Evolutionary conservation across 2,888 invertebrate genomes (phyloP).

Genomic region (Leucoptera coffeella): DNA sequence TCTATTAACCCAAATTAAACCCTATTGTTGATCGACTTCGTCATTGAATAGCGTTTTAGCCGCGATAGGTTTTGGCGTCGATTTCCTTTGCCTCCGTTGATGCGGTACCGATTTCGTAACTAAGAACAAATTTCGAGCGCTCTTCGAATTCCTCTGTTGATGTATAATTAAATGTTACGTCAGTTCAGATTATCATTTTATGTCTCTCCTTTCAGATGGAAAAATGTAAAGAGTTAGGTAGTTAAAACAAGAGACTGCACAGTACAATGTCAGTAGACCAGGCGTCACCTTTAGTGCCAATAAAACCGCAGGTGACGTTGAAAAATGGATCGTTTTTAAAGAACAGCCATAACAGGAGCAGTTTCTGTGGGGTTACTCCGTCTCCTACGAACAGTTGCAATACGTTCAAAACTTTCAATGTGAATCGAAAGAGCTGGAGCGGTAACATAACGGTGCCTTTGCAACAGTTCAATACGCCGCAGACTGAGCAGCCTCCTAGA

Average conservation of each 20-base stretch:
- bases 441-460: slow-evolving; percentile 46
- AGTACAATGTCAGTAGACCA: slow-evolving; percentile 50
- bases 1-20: slow-evolving; percentile 32
- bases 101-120: no score
- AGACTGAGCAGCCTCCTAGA: slow-evolving; percentile 28
- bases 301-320: slow-evolving; percentile 39
- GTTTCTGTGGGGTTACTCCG: slow-evolving; percentile 44
- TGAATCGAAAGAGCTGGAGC: slow-evolving; percentile 50
- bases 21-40: slow-evolving; percentile 17
- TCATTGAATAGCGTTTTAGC: slow-evolving; percentile 16
- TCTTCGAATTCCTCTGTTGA: no score
- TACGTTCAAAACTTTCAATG: slow-evolving; percentile 43
- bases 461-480: slow-evolving; percentile 31
- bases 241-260: no score
- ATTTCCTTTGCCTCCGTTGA: no score
- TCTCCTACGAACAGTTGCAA: slow-evolving; percentile 36
- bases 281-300: slow-evolving; percentile 46
- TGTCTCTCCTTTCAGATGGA: no score
- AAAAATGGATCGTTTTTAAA: slow-evolving; percentile 46
- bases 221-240: no score
- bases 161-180: no score
- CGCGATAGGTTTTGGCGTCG: no score
- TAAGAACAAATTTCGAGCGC: no score
- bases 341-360: slow-evolving; percentile 48
- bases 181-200: no score